Evolutionary conservation across 2,888 invertebrate genomes (phyloP), one percentile per base, ranked within the genome.

Genomic region (Stenodema calcarata): DNA sequence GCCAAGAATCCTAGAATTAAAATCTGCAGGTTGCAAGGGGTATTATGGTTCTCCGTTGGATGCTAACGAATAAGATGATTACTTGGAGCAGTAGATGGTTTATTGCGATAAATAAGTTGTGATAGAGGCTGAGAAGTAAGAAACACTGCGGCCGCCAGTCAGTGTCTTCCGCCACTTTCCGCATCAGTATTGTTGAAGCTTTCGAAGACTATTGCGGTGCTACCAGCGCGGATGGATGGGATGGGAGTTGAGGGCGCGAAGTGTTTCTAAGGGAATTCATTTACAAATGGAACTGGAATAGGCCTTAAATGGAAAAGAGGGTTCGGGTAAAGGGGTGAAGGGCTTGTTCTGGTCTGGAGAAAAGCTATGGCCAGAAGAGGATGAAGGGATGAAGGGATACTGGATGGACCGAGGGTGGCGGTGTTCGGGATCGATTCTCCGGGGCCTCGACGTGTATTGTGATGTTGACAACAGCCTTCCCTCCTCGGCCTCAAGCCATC

Each of bases 211-310:
- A 62, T 62, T 62, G 62, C 62, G 62, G 62, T 62, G 62, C 23
- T 62, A 23, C 62, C 47, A 14, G 47, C 12, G 62, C 18, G 62
- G 62, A 62, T 23, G 27, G 62, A 62, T 62, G 62, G 62, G 23
- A 62, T 23, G 62, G 62, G 62, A 62, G 62, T 62, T 62, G 44
- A 44, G 44, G 78, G 78, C 35, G 78, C 69, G 79, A 87, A 88
- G 88, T 88, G 88, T 88, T 88, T 88, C 88, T 87, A 88, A 88
- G 84, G 86, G 88, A 87, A 88, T 88, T 88, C 88, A 88, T 88
- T 88, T 88, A 88, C 88, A 88, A 88, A 88, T 88, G 88, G 88
- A 88, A 87, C 73, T 23, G 86, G 79, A 62, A 86, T 86, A 79
- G 86, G 79, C 86, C 79, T 86, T 86, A 79, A 86, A 86, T 86